Base-by-base conservation (phyloP, 2,113 vertebrate species). In the Xenopus laevis region DNA sequence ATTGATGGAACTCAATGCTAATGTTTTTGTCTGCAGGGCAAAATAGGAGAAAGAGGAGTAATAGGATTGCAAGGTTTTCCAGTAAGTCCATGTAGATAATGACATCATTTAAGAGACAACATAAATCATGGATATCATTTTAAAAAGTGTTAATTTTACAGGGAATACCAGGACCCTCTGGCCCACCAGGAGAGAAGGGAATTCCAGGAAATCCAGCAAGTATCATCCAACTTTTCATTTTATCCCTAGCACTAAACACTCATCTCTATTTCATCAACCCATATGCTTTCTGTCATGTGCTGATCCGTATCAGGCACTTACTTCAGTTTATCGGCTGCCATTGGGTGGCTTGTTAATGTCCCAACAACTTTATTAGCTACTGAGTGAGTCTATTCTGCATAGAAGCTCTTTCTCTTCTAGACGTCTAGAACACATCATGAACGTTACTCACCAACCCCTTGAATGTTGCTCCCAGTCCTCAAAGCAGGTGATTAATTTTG, bases 91-190 rank as follows among this genome's bases (percentile, higher is more conserved):
- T 30, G 23, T 20, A 20, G 11, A 30, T 23, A 18, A 4, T 12
- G 23, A 64, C 58, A 23, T 30, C 17, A 23, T 52, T 40, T 17
- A 12, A 11, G 52, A 71, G 72, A 74, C 71, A 5, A 0, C 0
- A n/a, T 57, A 11, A 10, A 23, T 10, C 10, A 16, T 40, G 16
- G 15, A n/a, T 23, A 15, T 9, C 20, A 15, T 80, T 71, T 79
- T 27, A 21, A 45, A 21, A 67, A 5, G 80, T 55, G 0, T 70
- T 73, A 78, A 83, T 81, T 82, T 81, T 81, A 50, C 79, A 99
- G 97, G 97, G 97, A 65, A 87, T 97, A 77, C 91, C 90, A 67
- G 97, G 97, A 72, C 88, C 94, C 79, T 98, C 96, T 0, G 97
- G 97, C 75, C 87, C 94, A 66, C 91, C 94, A 73, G 97, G 97